phyloP scores from a whole-genome alignment of 2,113 vertebrate genomes.

The Vulpes lagopus region DNA sequence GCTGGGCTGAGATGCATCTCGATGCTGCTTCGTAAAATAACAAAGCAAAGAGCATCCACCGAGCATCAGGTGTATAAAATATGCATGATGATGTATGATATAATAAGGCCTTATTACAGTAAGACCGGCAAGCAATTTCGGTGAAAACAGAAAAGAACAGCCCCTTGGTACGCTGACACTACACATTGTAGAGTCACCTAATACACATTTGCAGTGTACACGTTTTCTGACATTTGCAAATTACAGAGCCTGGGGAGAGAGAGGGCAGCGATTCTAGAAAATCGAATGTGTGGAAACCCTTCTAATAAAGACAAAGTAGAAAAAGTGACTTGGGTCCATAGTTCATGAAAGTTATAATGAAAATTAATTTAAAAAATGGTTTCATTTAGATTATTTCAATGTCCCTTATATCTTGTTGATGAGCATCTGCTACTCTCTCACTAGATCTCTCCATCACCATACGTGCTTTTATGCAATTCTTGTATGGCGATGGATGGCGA shows the following conservation, averaged over 20 bases:
- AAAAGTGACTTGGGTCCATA: slow-evolving; percentile 45
- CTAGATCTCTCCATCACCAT: slow-evolving; percentile 14
- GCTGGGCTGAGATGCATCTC: not conserved
- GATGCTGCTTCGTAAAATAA: slow-evolving; percentile 44
- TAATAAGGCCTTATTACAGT: slow-evolving; percentile 61
- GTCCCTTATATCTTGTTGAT: slow-evolving; percentile 57
- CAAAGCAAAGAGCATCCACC: slow-evolving; percentile 54
- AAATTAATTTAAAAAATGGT: slow-evolving; percentile 57
- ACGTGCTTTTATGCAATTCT: slow-evolving; percentile 33
- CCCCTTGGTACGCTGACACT: slow-evolving; percentile 19
- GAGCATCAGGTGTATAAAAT: slow-evolving; percentile 42
- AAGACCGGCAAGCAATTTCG: slow-evolving; percentile 47
- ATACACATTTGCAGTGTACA: not conserved
- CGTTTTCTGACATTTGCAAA: slow-evolving; percentile 62
- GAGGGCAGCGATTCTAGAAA: slow-evolving; percentile 31
- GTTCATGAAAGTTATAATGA: slow-evolving; percentile 53
- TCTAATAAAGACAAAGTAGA: slow-evolving; percentile 39
- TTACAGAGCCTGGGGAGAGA: slow-evolving; percentile 44
- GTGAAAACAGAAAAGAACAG: slow-evolving; percentile 57
- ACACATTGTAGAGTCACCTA: slow-evolving; percentile 10
- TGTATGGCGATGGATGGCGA: not conserved
- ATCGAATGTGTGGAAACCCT: slow-evolving; percentile 6
- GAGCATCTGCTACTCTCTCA: slow-evolving; percentile 24
- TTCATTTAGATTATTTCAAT: slow-evolving; percentile 24
- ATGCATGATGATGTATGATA: slow-evolving; percentile 61